Conservation (phyloP, 2,113 vertebrate genomes). For the Anarhynchus alexandrinus region DNA sequence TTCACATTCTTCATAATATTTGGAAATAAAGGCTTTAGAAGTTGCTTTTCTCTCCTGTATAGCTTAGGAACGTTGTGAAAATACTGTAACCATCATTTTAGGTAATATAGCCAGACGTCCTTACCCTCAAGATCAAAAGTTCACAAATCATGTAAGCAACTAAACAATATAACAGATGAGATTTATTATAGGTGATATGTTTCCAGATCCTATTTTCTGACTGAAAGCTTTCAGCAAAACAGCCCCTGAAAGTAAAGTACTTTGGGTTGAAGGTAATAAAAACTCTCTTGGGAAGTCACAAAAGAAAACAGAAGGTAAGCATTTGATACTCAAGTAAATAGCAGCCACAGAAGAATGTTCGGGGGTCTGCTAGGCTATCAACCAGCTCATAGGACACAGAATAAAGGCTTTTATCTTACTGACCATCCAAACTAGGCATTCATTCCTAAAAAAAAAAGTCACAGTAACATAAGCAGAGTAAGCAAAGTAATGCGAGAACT, state of each 20-base stretch:
- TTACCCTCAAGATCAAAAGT: background rate
- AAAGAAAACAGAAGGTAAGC: background rate
- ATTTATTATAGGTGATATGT: background rate
- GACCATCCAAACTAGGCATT: background rate
- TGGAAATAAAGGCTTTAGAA: slow-evolving; percentile 3
- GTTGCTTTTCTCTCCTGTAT: background rate
- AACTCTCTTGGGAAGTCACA: background rate
- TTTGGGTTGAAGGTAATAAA: background rate
- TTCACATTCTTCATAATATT: background rate
- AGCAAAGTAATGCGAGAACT: background rate
- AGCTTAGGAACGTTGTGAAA: background rate
- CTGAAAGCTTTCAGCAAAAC: background rate
- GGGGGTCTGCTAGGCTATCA: background rate
- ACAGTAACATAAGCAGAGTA: background rate
- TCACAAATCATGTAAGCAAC: background rate
- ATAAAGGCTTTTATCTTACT: background rate
- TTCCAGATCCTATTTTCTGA: background rate
- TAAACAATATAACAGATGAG: background rate
- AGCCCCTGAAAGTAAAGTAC: background rate
- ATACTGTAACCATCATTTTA: background rate
- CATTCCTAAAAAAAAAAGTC: background rate
- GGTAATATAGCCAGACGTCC: background rate
- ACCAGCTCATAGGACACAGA: background rate
- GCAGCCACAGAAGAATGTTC: background rate
- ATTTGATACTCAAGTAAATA: background rate